Evolutionary conservation across 2,113 vertebrate genomes (phyloP).

Genomic region (Pangasianodon gigas): DNA sequence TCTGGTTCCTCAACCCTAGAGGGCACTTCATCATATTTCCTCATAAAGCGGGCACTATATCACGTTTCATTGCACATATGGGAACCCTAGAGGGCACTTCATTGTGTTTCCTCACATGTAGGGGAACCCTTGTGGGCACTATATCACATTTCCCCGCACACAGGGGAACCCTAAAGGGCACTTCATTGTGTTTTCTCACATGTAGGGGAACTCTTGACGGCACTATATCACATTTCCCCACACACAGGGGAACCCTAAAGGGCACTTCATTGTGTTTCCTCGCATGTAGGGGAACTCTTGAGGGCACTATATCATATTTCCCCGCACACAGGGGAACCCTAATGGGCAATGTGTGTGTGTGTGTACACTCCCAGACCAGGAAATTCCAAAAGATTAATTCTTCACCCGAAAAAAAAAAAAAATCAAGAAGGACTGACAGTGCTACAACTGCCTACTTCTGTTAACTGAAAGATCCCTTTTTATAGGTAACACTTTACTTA

Average conservation of each 20-base stretch:
- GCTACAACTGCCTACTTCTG: not conserved
- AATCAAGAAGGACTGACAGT: not conserved
- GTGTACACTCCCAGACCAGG: constrained; percentile 13
- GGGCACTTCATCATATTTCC: not conserved
- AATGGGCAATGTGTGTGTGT: not conserved
- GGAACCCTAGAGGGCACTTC: too few relatives aligned
- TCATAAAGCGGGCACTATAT: not conserved
- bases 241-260: not conserved
- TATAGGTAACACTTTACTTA: not conserved
- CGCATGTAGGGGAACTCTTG: not conserved
- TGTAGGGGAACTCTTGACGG: not conserved
- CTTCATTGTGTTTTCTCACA: not conserved
- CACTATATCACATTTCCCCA: not conserved
- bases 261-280: not conserved
- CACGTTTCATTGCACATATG: too few relatives aligned
- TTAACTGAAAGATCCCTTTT: constrained; percentile 8
- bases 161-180: not conserved
- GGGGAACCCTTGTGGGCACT: not conserved
- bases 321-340: not conserved
- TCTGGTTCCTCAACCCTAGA: not conserved
- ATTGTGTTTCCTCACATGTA: not conserved
- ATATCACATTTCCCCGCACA: not conserved
- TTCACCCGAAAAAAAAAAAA: not conserved
- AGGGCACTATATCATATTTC: not conserved
- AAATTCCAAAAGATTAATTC: constrained; percentile 44